phyloP scores from a whole-genome alignment of 2,113 vertebrate genomes.

The Cebus imitator region DNA sequence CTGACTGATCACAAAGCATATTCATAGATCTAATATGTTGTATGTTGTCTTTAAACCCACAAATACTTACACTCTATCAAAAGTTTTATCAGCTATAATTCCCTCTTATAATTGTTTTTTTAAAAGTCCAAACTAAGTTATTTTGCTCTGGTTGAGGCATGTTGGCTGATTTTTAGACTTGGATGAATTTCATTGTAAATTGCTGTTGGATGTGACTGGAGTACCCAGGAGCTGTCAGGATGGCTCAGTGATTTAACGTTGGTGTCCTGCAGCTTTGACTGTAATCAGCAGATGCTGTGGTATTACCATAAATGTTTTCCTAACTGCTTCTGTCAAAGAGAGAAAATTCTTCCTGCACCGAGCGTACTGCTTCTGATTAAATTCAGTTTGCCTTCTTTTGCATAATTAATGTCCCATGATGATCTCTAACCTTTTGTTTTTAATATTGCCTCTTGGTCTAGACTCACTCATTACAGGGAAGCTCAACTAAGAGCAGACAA shows the following conservation, averaged over 20 bases:
- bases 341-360: constrained; percentile 75
- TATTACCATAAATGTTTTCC: constrained; percentile 87
- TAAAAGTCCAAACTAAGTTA: constrained; percentile 69
- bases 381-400: constrained; percentile 81
- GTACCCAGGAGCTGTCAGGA: constrained; percentile 84
- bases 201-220: constrained; percentile 80
- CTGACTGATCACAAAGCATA: constrained; percentile 57
- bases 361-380: constrained; percentile 82
- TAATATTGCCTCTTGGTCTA: constrained; percentile 81
- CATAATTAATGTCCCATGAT: constrained; percentile 85
- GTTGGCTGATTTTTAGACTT: constrained; percentile 82
- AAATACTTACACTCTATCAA: constrained; percentile 64
- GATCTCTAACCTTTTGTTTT: constrained; percentile 83
- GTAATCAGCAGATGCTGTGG: constrained; percentile 87
- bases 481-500: constrained; percentile 69
- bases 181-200: constrained; percentile 82
- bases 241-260: constrained; percentile 86
- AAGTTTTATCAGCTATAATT: constrained; percentile 66
- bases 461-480: constrained; percentile 64
- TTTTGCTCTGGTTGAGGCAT: constrained; percentile 70
- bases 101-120: constrained; percentile 65
- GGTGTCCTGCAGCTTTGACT: constrained; percentile 84
- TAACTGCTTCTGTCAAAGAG: constrained; percentile 81
- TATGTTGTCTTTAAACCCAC: constrained; percentile 65
- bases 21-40: constrained; percentile 66